Evolutionary conservation across 2,797 vertebrate genomes (phyloP).

Genomic region (Morus bassanus): DNA sequence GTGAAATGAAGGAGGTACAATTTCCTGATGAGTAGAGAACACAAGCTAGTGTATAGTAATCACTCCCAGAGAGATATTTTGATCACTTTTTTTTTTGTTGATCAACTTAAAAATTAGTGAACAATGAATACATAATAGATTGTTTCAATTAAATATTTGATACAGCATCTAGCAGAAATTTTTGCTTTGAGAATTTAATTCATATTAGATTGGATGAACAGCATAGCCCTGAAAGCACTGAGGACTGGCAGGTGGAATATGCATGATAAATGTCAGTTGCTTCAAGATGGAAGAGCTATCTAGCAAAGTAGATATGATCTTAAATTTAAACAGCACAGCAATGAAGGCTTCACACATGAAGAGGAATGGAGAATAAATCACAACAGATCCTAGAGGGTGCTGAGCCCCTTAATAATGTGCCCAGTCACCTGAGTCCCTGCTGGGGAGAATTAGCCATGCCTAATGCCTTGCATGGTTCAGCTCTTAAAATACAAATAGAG

Average conservation of each 20-base stretch:
- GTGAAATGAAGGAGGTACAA: constrained; percentile 66
- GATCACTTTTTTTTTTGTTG: neutral
- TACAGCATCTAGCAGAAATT: neutral
- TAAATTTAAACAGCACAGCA: neutral
- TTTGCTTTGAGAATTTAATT: neutral
- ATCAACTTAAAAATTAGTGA: constrained; percentile 64
- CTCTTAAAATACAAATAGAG: neutral
- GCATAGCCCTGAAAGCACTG: neutral
- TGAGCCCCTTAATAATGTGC: neutral
- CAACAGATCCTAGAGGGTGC: neutral
- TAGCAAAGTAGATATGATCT: neutral
- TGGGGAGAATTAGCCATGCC: neutral
- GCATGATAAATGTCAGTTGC: neutral
- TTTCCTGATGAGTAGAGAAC: constrained; percentile 54
- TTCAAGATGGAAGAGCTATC: neutral
- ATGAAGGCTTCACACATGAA: neutral
- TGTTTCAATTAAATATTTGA: constrained; percentile 36
- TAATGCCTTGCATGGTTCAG: neutral
- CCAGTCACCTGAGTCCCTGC: neutral
- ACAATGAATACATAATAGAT: neutral
- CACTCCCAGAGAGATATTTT: constrained; percentile 21
- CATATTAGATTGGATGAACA: neutral
- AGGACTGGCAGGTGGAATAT: neutral
- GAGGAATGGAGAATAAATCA: neutral
- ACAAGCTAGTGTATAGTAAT: constrained; percentile 45